These are phyloP conservation scores for Drosophila repletoides DNA, from an alignment of 1,140 invertebrate species.

Conservation along the genomic window DNA sequence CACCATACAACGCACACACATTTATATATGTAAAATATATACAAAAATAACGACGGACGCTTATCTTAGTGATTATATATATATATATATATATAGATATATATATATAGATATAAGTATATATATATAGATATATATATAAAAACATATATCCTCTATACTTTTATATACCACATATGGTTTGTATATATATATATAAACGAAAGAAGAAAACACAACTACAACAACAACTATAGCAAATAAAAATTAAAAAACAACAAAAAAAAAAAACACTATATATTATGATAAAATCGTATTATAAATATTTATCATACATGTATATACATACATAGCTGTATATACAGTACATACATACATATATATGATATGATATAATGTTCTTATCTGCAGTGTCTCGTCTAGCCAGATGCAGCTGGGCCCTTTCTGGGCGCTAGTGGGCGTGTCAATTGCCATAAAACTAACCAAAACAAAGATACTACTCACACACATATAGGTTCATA, in stretches of 20 bases:
- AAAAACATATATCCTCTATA: background rate
- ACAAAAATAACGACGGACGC: slow-evolving; percentile 23
- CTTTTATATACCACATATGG: background rate
- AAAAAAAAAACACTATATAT: too few species aligned
- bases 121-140: slow-evolving; percentile 14
- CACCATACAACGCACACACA: slow-evolving; percentile 10
- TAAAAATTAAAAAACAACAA: slow-evolving; percentile 14
- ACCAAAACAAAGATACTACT: too few species aligned
- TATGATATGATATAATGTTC: background rate
- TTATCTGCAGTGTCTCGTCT: slow-evolving; percentile 24
- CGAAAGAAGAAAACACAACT: slow-evolving; percentile 4
- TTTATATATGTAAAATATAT: background rate
- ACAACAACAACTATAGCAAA: slow-evolving; percentile 12
- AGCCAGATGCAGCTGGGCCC: too few species aligned
- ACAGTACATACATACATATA: background rate
- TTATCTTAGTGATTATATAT: slow-evolving; percentile 65
- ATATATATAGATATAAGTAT: slow-evolving; percentile 32
- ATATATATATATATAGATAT: slow-evolving; percentile 41
- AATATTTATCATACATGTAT: slow-evolving; percentile 32
- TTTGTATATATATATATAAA: background rate
- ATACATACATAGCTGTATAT: slow-evolving; percentile 12
- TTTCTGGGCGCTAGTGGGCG: background rate
- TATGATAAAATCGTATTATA: slow-evolving; percentile 41
- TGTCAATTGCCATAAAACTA: too few species aligned
- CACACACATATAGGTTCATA: too few species aligned